phyloP scores from a whole-genome alignment of 2,888 invertebrate genomes.

The Bombylius major region DNA sequence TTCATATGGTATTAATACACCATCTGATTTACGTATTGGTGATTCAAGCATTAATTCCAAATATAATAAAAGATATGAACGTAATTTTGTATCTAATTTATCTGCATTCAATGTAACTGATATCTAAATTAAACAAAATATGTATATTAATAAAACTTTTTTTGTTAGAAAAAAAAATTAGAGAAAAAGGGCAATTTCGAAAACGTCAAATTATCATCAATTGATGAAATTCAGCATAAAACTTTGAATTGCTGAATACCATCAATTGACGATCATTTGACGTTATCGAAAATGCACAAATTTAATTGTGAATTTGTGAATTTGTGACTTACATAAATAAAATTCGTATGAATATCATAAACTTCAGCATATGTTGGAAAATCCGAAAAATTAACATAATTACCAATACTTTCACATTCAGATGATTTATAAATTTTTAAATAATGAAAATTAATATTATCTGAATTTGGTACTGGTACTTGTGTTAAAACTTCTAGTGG shows the following conservation, averaged over 20 bases:
- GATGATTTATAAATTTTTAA: constrained; percentile 32
- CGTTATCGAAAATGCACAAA: too few species aligned
- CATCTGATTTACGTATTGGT: constrained; percentile 42
- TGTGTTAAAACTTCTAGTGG: constrained; percentile 57
- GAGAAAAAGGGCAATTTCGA: neutral
- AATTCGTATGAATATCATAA: constrained; percentile 69
- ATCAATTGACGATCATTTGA: too few species aligned
- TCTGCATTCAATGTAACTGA: constrained; percentile 59
- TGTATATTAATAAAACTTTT: too few species aligned
- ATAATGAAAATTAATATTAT: constrained; percentile 56
- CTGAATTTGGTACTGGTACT: constrained; percentile 62
- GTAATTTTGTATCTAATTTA: constrained; percentile 42
- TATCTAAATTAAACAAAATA: constrained; percentile 42
- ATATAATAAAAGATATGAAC: constrained; percentile 62
- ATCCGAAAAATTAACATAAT: constrained; percentile 36
- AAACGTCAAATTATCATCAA: too few species aligned
- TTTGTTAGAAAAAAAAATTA: too few species aligned
- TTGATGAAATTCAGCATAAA: too few species aligned
- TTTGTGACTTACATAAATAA: constrained; percentile 65
- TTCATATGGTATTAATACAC: constrained; percentile 38
- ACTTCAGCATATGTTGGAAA: constrained; percentile 64
- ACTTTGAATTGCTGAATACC: too few species aligned
- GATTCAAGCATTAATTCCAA: constrained; percentile 65
- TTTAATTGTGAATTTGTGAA: too few species aligned
- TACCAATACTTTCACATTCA: constrained; percentile 26